Evolutionary conservation across 2,113 vertebrate species (phyloP).

Genomic region (Cebus imitator): DNA sequence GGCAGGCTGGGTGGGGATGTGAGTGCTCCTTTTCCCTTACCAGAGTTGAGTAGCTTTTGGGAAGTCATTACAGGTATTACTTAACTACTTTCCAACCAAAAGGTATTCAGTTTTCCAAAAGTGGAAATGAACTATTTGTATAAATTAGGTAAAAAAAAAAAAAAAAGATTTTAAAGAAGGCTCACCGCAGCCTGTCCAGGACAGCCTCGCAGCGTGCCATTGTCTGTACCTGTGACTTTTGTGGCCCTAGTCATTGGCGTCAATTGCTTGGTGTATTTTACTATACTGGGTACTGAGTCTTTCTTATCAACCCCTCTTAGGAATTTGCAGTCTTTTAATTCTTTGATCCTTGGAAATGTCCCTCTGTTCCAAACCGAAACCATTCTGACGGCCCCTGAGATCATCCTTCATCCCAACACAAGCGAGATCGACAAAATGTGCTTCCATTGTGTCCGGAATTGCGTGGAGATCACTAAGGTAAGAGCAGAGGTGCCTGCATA

Average conservation of each 20-base stretch:
- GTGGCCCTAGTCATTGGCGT: accelerated
- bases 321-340: constrained; percentile 90
- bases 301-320: constrained; percentile 76
- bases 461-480: constrained; percentile 92
- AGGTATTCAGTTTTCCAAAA: background rate
- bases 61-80: background rate
- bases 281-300: background rate
- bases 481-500: background rate
- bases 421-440: constrained; percentile 89
- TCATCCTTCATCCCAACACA: constrained; percentile 88
- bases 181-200: accelerated
- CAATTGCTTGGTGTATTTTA: accelerated
- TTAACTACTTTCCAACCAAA: background rate
- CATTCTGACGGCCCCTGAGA: constrained; percentile 88
- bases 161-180: accelerated
- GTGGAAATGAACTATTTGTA: background rate
- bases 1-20: background rate
- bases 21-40: background rate
- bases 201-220: accelerated
- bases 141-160: background rate
- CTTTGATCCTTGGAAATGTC: constrained; percentile 81
- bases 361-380: constrained; percentile 91
- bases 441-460: constrained; percentile 87
- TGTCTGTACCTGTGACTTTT: no score
- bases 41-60: background rate